Conservation (phyloP, 2,888 invertebrate genomes). For the Lordiphosa fenestrarum region DNA sequence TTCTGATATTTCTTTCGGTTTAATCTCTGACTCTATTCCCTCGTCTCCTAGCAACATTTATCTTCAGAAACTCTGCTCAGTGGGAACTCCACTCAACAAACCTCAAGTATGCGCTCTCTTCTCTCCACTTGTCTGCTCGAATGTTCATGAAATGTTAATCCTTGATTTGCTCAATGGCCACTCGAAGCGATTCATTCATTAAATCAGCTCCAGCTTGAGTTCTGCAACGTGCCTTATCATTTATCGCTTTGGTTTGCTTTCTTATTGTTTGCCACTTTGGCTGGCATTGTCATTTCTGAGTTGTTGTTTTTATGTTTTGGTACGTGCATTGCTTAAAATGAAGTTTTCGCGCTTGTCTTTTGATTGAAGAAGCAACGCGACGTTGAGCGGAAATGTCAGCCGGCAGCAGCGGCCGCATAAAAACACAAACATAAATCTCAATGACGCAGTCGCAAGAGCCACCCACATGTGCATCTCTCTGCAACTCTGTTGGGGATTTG, state of each 20-base stretch:
- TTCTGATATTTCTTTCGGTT: too few relatives aligned
- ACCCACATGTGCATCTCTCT: constrained; percentile 30
- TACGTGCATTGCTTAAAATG: constrained; percentile 29
- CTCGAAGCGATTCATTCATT: constrained; percentile 54
- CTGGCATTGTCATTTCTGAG: constrained; percentile 41
- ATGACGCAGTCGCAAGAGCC: constrained; percentile 36
- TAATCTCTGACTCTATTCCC: too few relatives aligned
- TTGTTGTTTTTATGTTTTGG: constrained; percentile 16
- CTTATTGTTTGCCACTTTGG: constrained; percentile 65
- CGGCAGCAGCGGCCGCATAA: constrained; percentile 55
- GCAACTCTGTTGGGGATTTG: constrained; percentile 20
- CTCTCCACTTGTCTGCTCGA: constrained; percentile 28
- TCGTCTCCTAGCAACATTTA: not conserved
- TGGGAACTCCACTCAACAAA: constrained; percentile 62
- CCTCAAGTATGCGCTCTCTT: constrained; percentile 27
- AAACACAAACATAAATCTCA: constrained; percentile 70
- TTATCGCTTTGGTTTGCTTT: constrained; percentile 64
- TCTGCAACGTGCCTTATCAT: constrained; percentile 64
- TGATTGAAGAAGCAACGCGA: constrained; percentile 59
- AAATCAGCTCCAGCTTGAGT: constrained; percentile 27
- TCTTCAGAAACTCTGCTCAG: constrained; percentile 27
- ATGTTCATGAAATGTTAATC: constrained; percentile 46
- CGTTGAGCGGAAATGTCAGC: constrained; percentile 64
- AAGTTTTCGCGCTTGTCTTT: constrained; percentile 52
- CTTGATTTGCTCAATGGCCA: constrained; percentile 62